Base-by-base conservation (phyloP, 1,140 invertebrate genomes). In the Araneus ventricosus region DNA sequence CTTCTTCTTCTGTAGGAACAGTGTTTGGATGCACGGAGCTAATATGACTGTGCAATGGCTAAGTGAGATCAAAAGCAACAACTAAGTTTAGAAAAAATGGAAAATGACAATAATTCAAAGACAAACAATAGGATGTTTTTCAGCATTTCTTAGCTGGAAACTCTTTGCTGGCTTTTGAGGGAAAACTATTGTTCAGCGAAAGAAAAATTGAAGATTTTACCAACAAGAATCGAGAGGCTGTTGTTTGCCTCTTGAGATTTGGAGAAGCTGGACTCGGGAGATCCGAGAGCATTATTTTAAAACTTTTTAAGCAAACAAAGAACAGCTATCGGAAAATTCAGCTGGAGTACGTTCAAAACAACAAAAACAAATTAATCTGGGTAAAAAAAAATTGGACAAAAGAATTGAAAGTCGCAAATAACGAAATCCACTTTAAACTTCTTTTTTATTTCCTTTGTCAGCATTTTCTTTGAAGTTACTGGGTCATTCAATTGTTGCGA, bases 391-490 rank as follows among this genome's bases (percentile, higher is more conserved):
- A 84, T 27, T n/a, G 24, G 41, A 14, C 80, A 84, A 45, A 84
- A 52, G 80, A 84, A 84, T 52, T 84, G 80, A 84, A 84, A 84
- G 80, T 84, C 80, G 80, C 80, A 84, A 84, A 84, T 84, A 84
- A 84, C 39, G 45, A 84, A 84, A 84, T 84, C 80, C 80, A 52
- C 80, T 84, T 45, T 45, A 84, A 45, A 84, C 14, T 34, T 75
- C 6, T 34, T 75, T 75, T 75, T 34, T 82, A 24, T 41, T 27
- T 45, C 45, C 41, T 84, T 45, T 45, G 80, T 84, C 80, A 84
- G 80, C 39, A 27, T 52, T 84, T 52, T 84, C 45, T 84, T 84
- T 84, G 80, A 84, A 52, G 45, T 45, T 84, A 84, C 22, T 84
- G 80, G 80, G 80, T 41, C 80, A 84, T 84, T 84, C 80, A 84